These are phyloP conservation scores for Macaria notata DNA, from an alignment of 2,888 invertebrate species.

Conservation along the genomic window DNA sequence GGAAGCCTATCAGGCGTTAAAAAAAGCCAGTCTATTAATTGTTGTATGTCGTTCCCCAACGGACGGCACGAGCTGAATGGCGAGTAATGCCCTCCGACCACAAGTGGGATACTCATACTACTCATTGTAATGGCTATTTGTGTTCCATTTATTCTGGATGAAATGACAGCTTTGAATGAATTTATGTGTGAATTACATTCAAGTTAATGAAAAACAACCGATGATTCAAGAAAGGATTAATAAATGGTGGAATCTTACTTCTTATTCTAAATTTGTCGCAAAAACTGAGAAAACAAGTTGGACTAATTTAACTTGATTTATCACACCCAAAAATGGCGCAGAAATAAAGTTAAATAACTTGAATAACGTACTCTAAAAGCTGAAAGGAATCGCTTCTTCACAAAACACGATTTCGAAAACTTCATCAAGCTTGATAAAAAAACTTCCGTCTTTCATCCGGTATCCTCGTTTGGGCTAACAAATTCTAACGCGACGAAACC, in stretches of 20 bases:
- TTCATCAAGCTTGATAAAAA: slow-evolving; percentile 20
- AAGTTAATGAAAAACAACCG: too few relatives aligned
- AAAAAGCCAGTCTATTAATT: too few relatives aligned
- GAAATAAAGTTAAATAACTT: neutral
- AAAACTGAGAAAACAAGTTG: too few relatives aligned
- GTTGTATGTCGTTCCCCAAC: neutral
- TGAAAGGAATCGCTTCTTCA: slow-evolving; percentile 11
- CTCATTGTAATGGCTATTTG: slow-evolving; percentile 1
- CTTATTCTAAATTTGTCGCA: too few relatives aligned
- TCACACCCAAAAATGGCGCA: too few relatives aligned
- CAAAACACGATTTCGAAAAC: slow-evolving; percentile 8
- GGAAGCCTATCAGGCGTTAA: too few relatives aligned
- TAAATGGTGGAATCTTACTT: too few relatives aligned
- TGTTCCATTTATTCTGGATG: neutral
- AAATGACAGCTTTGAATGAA: too few relatives aligned
- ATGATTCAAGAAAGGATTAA: too few relatives aligned
- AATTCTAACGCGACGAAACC: slow-evolving; percentile 26
- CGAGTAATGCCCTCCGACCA: slow-evolving; percentile 22
- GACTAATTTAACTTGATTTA: too few relatives aligned
- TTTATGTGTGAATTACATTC: too few relatives aligned
- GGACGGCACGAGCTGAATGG: slow-evolving; percentile 23
- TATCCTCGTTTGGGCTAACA: slow-evolving; percentile 15
- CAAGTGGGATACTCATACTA: neutral
- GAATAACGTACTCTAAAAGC: slow-evolving; percentile 2
- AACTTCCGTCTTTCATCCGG: slow-evolving; percentile 18